Evolutionary conservation across 2,797 vertebrate genomes (phyloP).

Genomic region (Onychomys torridus): DNA sequence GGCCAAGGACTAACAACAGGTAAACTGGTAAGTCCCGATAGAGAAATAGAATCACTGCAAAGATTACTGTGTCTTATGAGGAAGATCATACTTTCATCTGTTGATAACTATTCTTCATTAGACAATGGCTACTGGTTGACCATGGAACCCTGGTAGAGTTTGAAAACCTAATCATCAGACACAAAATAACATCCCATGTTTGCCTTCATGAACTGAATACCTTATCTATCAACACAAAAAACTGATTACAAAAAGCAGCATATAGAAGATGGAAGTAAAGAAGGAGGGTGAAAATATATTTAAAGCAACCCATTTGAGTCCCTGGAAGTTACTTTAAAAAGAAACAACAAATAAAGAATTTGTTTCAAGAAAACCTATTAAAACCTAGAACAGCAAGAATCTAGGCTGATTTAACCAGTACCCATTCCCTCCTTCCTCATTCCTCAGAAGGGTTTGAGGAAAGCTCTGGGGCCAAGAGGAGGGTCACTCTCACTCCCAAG

Average conservation of each 20-base stretch:
- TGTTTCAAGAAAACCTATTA: slow-evolving; percentile 9
- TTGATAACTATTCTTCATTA: background rate
- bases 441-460: background rate
- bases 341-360: slow-evolving; percentile 17
- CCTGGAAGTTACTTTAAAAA: background rate
- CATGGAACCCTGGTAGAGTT: background rate
- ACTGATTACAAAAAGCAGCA: background rate
- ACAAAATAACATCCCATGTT: background rate
- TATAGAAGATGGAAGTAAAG: background rate
- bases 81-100: background rate
- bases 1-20: background rate
- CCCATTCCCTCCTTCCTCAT: background rate
- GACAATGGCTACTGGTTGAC: slow-evolving; percentile 14
- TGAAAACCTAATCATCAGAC: background rate
- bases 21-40: background rate
- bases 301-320: background rate
- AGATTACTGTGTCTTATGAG: background rate
- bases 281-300: background rate
- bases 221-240: background rate
- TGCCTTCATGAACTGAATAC: slow-evolving; percentile 2
- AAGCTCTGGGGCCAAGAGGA: background rate
- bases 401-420: background rate
- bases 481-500: background rate
- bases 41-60: background rate
- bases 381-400: slow-evolving; percentile 13